Percentiles rank a stretch among this genome's conserved stretches.
These are phyloP conservation scores for Cheilinus undulatus DNA, from an alignment of 2,113 vertebrate genomes.

Conservation along the genomic window DNA sequence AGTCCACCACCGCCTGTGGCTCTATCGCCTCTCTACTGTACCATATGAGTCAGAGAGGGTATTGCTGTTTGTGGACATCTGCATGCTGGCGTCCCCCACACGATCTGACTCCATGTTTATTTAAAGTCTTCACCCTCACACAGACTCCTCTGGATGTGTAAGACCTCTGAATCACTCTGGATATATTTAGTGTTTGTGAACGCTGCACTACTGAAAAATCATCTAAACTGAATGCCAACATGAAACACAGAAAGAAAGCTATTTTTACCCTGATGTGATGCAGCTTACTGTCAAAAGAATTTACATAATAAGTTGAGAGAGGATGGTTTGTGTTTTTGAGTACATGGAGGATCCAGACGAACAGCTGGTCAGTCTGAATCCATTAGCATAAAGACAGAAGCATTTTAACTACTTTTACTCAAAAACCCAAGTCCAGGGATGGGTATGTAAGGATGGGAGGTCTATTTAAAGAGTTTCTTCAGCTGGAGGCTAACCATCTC, in stretches of 20 bases:
- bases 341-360: background rate
- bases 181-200: background rate
- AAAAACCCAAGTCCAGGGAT: background rate
- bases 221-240: background rate
- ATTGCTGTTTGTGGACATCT: constrained; percentile 9
- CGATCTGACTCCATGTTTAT: constrained; percentile 1
- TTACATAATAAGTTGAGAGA: background rate
- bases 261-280: background rate
- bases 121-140: background rate
- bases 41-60: constrained; percentile 2
- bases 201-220: background rate
- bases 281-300: background rate
- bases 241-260: background rate
- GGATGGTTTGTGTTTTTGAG: background rate
- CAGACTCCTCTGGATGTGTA: background rate
- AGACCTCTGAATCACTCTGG: background rate
- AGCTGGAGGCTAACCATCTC: background rate
- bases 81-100: background rate
- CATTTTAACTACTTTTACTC: background rate
- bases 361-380: background rate
- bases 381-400: background rate
- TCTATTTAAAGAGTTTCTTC: background rate
- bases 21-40: background rate
- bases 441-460: background rate
- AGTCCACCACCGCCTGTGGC: background rate